Evolutionary conservation across 2,888 invertebrate species (phyloP), one percentile per base, ranked within the genome.

Genomic region (Chaitophorus viminalis): DNA sequence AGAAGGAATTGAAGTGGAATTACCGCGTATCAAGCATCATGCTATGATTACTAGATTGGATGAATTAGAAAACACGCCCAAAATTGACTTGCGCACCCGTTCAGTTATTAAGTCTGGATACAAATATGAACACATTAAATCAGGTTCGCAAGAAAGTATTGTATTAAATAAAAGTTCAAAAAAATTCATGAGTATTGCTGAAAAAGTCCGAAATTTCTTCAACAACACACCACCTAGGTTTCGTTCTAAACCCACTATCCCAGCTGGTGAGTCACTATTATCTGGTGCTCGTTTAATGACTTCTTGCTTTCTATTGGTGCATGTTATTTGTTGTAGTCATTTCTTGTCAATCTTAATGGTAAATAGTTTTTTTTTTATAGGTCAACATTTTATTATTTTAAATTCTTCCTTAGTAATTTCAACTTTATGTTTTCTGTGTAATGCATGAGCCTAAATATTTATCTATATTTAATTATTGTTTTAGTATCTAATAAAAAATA

Each of bases 141-240:
- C 86, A 87, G 79, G 89, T 74, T 88, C 88, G 84, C 82, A 70
- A 74, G 79, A 89, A 31, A 82, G 39, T 76, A 68, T 65, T 68
- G 74, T 78, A 46, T 78, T 89, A 75, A 25, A 31, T 65, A 76
- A 77, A 70, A 65, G 88, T 72, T 77, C 88, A 36, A 78, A 82
- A 82, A 93, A 92, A 90, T 94, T 93, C 90, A 92, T 93, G n/a
- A 93, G 94, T 3, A 92, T 94, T 92, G 94, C 94, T 14, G 94
- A 94, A 91, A 92, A 93, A 84, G 92, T 94, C 85, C 92, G 92
- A 89, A 93, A 93, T 89, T 94, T 92, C 90, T 93, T 93, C 89
- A 92, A 91, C 88, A 93, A 93, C 90, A 94, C 94, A 9, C 94
- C 94, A 8, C 93, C 93, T 21, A 92, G 94, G 52, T 94, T 94